phyloP scores from a whole-genome alignment of 2,888 invertebrate genomes.

The Drosophila melanocephala region DNA sequence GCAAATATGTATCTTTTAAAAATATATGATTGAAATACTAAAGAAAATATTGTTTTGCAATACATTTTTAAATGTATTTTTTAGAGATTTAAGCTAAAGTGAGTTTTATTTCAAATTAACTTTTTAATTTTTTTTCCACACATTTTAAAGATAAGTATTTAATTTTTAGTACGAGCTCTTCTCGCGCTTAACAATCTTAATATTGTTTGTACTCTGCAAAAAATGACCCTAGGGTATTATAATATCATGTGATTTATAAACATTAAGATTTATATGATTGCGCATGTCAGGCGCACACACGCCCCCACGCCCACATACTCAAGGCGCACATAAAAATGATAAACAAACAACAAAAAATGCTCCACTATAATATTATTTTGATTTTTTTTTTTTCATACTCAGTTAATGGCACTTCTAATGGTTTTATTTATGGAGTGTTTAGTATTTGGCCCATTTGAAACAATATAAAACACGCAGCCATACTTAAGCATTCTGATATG shows the following conservation, averaged over 20 bases:
- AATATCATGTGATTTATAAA: constrained; percentile 71
- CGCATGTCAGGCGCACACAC: constrained; percentile 60
- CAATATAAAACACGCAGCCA: constrained; percentile 57
- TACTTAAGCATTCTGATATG: constrained; percentile 44
- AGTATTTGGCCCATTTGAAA: constrained; percentile 71
- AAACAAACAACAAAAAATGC: constrained; percentile 61
- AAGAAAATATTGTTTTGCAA: background rate
- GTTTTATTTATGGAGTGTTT: constrained; percentile 84
- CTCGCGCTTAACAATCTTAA: background rate
- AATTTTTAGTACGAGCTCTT: background rate
- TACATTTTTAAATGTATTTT: background rate
- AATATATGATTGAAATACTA: background rate
- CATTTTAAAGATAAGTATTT: background rate
- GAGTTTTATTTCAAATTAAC: background rate
- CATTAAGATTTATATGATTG: constrained; percentile 78
- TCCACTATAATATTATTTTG: constrained; percentile 57
- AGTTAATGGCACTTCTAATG: constrained; percentile 69
- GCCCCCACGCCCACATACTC: constrained; percentile 77
- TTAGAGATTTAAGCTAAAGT: background rate
- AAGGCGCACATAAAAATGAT: constrained; percentile 69
- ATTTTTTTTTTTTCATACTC: constrained; percentile 30
- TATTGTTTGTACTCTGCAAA: constrained; percentile 3
- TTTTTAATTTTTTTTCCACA: background rate
- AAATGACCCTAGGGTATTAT: constrained; percentile 56
- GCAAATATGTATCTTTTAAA: constrained; percentile 5